phyloP scores from a whole-genome alignment of 2,113 vertebrate genomes.

The Edolisoma coerulescens region DNA sequence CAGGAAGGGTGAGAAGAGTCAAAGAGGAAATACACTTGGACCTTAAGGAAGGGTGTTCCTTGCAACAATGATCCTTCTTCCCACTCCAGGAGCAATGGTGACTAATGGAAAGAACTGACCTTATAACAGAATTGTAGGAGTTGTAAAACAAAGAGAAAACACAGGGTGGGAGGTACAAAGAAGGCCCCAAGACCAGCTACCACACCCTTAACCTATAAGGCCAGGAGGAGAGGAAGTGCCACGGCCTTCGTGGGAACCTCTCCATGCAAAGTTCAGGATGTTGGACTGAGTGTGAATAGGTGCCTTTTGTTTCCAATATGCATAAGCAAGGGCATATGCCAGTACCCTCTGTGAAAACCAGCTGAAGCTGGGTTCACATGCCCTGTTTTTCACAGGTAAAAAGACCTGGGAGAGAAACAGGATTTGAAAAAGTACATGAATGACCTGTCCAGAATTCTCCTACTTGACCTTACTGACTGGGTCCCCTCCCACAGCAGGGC shows the following conservation, averaged over 20 bases:
- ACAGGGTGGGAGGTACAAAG: not conserved
- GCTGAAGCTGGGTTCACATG: not conserved
- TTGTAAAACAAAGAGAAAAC: not conserved
- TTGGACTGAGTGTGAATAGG: not conserved
- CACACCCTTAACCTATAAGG: not conserved
- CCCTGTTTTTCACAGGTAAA: not conserved
- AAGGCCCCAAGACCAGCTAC: not conserved
- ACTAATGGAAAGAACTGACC: not conserved
- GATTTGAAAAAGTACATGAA: not conserved
- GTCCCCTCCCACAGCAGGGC: not conserved
- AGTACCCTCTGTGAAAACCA: not conserved
- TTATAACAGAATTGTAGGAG: not conserved
- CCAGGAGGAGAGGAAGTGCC: not conserved
- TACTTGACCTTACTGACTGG: not conserved
- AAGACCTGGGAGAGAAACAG: not conserved
- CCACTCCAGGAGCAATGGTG: not conserved
- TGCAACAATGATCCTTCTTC: not conserved
- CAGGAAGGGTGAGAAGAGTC: not conserved
- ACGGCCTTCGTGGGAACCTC: not conserved
- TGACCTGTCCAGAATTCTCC: not conserved
- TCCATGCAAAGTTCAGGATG: not conserved
- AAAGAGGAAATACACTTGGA: not conserved
- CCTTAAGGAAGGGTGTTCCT: constrained; percentile 27
- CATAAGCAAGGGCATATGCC: not conserved
- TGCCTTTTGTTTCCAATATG: not conserved